Evolutionary conservation across 1,140 invertebrate species (phyloP).

Genomic region (Calycopis cecrops): DNA sequence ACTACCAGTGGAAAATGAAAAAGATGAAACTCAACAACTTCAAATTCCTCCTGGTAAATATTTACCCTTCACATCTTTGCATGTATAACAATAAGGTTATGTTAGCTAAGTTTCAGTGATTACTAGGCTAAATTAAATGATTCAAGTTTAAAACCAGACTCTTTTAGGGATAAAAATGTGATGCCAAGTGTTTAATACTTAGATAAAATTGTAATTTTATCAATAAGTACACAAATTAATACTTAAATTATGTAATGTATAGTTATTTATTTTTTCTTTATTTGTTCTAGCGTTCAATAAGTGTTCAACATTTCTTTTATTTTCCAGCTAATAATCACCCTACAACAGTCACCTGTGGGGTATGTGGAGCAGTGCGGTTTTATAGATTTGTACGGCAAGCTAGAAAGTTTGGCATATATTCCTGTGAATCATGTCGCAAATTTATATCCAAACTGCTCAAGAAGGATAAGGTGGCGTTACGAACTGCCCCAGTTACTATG

Average conservation of each 20-base stretch:
- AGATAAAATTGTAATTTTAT: too few relatives aligned
- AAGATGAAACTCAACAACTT: not conserved
- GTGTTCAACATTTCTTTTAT: slow-evolving; percentile 18
- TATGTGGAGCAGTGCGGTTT: slow-evolving; percentile 85
- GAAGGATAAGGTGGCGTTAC: slow-evolving; percentile 77
- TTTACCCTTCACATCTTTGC: not conserved
- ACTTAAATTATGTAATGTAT: not conserved
- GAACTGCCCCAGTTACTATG: slow-evolving; percentile 73
- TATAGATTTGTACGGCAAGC: slow-evolving; percentile 86
- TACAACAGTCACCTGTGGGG: slow-evolving; percentile 84
- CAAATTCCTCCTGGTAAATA: not conserved
- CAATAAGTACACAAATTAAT: too few relatives aligned
- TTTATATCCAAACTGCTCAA: slow-evolving; percentile 89
- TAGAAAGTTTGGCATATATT: slow-evolving; percentile 88
- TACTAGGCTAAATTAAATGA: too few relatives aligned
- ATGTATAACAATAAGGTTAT: too few relatives aligned
- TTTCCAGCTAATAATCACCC: slow-evolving; percentile 72
- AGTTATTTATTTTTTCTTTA: too few relatives aligned
- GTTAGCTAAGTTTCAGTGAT: too few relatives aligned
- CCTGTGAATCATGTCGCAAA: slow-evolving; percentile 90
- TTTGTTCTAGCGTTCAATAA: too few relatives aligned
- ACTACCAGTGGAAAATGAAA: not conserved
- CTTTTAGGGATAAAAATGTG: too few relatives aligned
- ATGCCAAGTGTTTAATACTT: too few relatives aligned
- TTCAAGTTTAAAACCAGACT: too few relatives aligned